Percentiles rank a stretch among this genome's conserved stretches.
phyloP scores from a whole-genome alignment of 1,140 invertebrate genomes.

The Philopotamus ludificatus region DNA sequence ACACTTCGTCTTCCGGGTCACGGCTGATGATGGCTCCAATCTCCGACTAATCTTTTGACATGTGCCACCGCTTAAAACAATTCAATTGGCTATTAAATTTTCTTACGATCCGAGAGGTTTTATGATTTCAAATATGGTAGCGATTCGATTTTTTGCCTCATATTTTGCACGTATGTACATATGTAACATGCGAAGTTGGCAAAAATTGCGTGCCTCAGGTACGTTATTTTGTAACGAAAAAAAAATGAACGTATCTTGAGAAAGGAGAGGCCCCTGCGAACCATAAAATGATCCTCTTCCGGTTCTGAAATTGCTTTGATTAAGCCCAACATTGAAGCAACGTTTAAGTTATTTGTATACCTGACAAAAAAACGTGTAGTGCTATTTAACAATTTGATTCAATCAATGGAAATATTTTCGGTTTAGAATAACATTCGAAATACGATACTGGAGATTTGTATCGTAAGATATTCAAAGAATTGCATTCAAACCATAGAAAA shows the following conservation, averaged over 20 bases:
- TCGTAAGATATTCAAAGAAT: too few species aligned
- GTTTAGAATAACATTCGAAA: too few species aligned
- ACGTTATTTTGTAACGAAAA: constrained; percentile 27
- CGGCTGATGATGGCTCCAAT: constrained; percentile 23
- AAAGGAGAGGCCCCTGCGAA: constrained; percentile 33
- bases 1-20: constrained; percentile 20
- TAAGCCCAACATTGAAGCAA: constrained; percentile 27
- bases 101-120: too few species aligned
- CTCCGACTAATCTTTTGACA: constrained; percentile 16
- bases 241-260: constrained; percentile 23
- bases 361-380: neutral
- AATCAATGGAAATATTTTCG: too few species aligned
- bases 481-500: too few species aligned
- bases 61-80: neutral
- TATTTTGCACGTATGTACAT: neutral
- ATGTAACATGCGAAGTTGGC: neutral
- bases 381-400: too few species aligned
- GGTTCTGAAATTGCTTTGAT: constrained; percentile 33
- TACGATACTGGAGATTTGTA: too few species aligned
- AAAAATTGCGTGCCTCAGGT: constrained; percentile 21
- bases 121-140: too few species aligned
- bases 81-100: too few species aligned
- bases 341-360: constrained; percentile 27
- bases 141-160: too few species aligned
- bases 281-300: constrained; percentile 40